Conservation (phyloP, 1,140 invertebrate species). For the Temnothorax nylanderi region DNA sequence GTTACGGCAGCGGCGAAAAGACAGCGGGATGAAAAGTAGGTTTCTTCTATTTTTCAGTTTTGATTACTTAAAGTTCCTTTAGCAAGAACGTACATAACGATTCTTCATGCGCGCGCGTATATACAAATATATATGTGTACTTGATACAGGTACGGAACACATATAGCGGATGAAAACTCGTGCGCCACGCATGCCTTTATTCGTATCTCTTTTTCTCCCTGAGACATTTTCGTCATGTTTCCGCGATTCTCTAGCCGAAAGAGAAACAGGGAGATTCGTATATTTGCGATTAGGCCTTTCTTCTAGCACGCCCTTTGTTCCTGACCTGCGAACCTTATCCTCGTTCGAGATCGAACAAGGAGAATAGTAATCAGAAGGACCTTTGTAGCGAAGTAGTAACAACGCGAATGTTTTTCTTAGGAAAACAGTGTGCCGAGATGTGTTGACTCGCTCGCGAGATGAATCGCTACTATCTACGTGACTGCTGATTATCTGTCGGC, state of each 20-base stretch:
- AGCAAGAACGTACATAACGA: constrained; percentile 54
- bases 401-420: constrained; percentile 7
- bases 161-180: constrained; percentile 11
- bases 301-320: constrained; percentile 60
- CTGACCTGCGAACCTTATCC: constrained; percentile 6
- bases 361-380: constrained; percentile 53
- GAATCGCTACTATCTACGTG: neutral
- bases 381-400: neutral
- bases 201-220: constrained; percentile 31
- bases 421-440: neutral
- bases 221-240: constrained; percentile 14
- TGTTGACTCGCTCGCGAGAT: neutral
- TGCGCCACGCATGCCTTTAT: constrained; percentile 43
- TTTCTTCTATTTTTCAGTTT: constrained; percentile 71
- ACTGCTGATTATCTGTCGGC: neutral
- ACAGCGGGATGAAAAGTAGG: constrained; percentile 71
- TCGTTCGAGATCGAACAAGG: constrained; percentile 51
- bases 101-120: constrained; percentile 28
- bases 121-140: constrained; percentile 13
- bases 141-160: neutral
- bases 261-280: constrained; percentile 6
- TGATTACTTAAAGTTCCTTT: constrained; percentile 79
- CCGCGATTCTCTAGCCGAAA: neutral
- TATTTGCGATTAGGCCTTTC: constrained; percentile 60
- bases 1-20: neutral